Base-by-base conservation (phyloP, 2,888 invertebrate genomes). In the Thereva nobilitata region DNA sequence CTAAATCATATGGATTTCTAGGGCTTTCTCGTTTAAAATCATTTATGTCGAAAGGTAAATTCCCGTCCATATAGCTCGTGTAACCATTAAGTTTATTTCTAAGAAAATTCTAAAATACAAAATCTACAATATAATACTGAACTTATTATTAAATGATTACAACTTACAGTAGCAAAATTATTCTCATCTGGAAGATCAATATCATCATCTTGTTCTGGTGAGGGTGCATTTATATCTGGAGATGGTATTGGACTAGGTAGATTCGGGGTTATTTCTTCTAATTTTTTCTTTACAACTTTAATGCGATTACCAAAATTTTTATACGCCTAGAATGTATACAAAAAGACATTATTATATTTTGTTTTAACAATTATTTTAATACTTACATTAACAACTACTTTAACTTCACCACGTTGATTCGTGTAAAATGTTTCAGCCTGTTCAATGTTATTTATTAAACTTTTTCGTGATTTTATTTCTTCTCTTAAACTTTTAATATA, bases 371-470 rank as follows among this genome's bases (percentile, higher is more conserved):
- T 6, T 2, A 42, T 59, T 4, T 61, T 10, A n/a, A 38, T 6
- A 87, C 91, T 88, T 82, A 96, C 97, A 85, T 93, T 95, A 68
- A 93, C 92, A 37, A 97, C 97, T 70, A 97, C 90, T 84, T 95
- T 95, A 9, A 97, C 97, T 83, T 98, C 97, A 5, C 92, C 91
- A 69, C 91, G 86, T 78, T 97, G 97, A 12, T 90, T 91, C 47
- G 92, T 90, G 78, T 96, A 93, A 80, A 93, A 95, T 69, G 89
- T 87, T 74, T 92, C 90, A 4, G 94, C 92, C 52, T 91, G 89
- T 64, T 90, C 88, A 55, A 97, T 80, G 42, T 91, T 81, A 4
- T 91, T 89, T 63, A 96, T 83, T 55, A 97, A 83, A 3, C 89
- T 85, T 72, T 87, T 89, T 70, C 95, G 84, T 54, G 93, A 91